Evolutionary conservation across 2,113 vertebrate genomes (phyloP), one percentile per base, ranked within the genome.

Genomic region (Ginglymostoma cirratum): DNA sequence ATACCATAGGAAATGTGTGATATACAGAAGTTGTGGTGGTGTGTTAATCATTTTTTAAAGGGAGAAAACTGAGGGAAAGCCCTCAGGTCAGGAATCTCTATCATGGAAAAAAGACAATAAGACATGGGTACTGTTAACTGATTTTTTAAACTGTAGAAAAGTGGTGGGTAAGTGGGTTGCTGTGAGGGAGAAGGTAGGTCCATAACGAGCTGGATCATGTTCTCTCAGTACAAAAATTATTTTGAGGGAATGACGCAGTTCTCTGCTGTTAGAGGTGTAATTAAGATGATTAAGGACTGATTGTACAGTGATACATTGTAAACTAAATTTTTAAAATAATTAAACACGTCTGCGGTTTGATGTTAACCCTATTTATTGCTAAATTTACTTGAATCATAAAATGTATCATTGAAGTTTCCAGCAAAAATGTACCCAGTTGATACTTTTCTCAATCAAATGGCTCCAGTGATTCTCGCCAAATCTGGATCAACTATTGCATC

Each of bases 371-470:
- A 19, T 70, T 67, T 94, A 69, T 70, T 70, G 30, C 67, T 42
- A 27, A 7, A 38, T 70, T 94, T 94, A 94, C 4, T 94, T 70
- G 93, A 72, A 94, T 70, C 66, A 70, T 69, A 70, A 94, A 94
- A 70, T 48, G 61, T 27, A 70, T 42, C 38, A 70, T 19, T 94
- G 66, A 94, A 92, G 24, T 45, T 70, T 48, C 10, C 3, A 15
- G 23, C 93, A 94, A 45, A 61, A 65, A 19, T 61, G 52, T 24
- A 70, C 5, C 5, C 23, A 70, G 42, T 70, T 48, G 93, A 24
- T 30, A 70, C 38, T 45, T 94, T 94, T 38, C 42, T 94, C 93
- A 70, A 70, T 94, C 66, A 94, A 70, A 27, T 94, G 93, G 66
- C 8, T 48, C 66, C 67, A 70, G 38, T 69, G 55, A 94, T 94